phyloP scores from a whole-genome alignment of 1,140 invertebrate genomes.

The Potamilus streckersoni region DNA sequence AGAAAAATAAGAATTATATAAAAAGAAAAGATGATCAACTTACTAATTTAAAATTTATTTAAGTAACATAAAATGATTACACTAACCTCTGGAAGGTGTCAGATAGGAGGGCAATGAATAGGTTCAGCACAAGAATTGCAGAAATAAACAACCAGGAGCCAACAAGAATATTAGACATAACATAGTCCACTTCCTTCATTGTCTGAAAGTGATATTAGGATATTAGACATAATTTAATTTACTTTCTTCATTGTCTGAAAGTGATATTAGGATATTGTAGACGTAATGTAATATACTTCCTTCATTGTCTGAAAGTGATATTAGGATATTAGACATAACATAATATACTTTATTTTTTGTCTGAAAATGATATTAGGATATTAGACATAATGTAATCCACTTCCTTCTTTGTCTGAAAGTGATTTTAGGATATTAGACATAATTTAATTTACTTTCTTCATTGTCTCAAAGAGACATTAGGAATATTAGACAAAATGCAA shows the following conservation, averaged over 20 bases:
- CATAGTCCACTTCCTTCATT: slow-evolving; percentile 51
- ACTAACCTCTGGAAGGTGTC: slow-evolving; percentile 64
- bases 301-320: not conserved
- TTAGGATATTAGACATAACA: not conserved
- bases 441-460: no score
- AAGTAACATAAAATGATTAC: slow-evolving; percentile 2
- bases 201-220: slow-evolving; percentile 35
- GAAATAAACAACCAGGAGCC: slow-evolving; percentile 62
- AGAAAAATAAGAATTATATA: no score
- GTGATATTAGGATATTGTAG: not conserved
- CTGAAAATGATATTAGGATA: slow-evolving; percentile 30
- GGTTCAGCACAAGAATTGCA: slow-evolving; percentile 60
- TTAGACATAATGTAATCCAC: slow-evolving; percentile 58
- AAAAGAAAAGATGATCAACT: no score
- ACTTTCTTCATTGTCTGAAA: no score
- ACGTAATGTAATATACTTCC: not conserved
- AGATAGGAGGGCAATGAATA: slow-evolving; percentile 65
- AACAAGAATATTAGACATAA: slow-evolving; percentile 58
- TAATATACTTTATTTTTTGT: no score
- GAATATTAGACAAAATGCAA: not conserved
- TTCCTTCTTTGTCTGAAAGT: slow-evolving; percentile 49
- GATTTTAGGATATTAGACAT: not conserved
- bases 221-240: not conserved
- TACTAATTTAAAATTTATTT: not conserved
- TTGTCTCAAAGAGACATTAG: no score